Evolutionary conservation across 2,888 invertebrate species (phyloP), one percentile per base, ranked within the genome.

Genomic region (Podotricha telesiphe): DNA sequence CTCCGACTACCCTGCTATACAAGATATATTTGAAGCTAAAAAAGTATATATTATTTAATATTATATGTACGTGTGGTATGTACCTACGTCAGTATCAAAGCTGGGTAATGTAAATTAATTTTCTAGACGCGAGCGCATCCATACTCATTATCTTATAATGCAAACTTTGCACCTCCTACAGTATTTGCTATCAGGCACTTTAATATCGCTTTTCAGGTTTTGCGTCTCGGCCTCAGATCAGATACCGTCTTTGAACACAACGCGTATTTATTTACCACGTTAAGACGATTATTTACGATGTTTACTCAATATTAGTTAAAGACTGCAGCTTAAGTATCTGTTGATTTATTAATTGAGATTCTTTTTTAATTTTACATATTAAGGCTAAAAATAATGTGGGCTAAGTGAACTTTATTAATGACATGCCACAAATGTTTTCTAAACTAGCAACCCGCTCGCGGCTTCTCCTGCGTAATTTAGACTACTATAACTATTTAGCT

Each of bases 281-380:
- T 86, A 85, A 86, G 85, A 84, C 83, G 84, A 89, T 90, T 92
- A 91, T 91, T 93, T 93, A 91, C 91, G 89, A 89, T 85, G 87
- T 84, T 84, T 84, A 82, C 76, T 82, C 81, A 82, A 87, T 91
- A 90, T 91, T 90, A 87, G 89, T 84, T 85, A 83, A 88, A 86
- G 86, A 86, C 85, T 83, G 84, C 88, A 84, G 77, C 75, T 79
- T 48, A 81, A 81, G 83, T 83, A 79, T 80, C 72, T 81, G 85
- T 83, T 82, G 82, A 76, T 48, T 40, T 42, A 19, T 19, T 53
- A 47, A 11, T 22, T 64, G n/a, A 4, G 28, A 20, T 20, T 19
- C 10, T 19, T 48, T 48, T 48, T 48, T 19, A n/a, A 2, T 19
- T 50, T 4, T 20, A 50, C 13, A 42, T 13, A n/a, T n/a, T n/a